These are phyloP conservation scores for Reticulitermes speratus DNA, from an alignment of 1,140 invertebrate genomes.

Conservation along the genomic window DNA sequence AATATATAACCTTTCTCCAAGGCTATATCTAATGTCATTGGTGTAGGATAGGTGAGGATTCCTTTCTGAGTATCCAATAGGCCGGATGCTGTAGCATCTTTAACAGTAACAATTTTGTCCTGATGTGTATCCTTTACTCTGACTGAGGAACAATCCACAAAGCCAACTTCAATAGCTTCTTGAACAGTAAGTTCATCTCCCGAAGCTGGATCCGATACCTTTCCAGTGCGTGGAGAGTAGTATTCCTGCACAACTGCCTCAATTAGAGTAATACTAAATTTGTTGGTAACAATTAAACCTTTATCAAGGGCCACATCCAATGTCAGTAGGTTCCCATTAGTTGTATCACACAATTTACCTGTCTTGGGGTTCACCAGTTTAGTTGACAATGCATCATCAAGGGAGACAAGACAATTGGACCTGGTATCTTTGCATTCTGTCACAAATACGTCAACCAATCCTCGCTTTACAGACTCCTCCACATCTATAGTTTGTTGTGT, in stretches of 20 bases:
- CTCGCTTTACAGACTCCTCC: slow-evolving; percentile 72
- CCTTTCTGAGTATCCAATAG: slow-evolving; percentile 71
- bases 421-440: slow-evolving; percentile 78
- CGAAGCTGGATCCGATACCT: slow-evolving; percentile 76
- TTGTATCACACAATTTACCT: slow-evolving; percentile 66
- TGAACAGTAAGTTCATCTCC: slow-evolving; percentile 71
- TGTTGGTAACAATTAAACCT: slow-evolving; percentile 67
- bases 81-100: slow-evolving; percentile 66
- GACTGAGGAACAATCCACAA: slow-evolving; percentile 68
- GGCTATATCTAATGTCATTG: slow-evolving; percentile 70
- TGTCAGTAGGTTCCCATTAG: slow-evolving; percentile 62
- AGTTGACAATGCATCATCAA: slow-evolving; percentile 65
- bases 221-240: slow-evolving; percentile 72
- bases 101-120: slow-evolving; percentile 63
- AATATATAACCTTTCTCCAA: slow-evolving; percentile 75
- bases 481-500: slow-evolving; percentile 69
- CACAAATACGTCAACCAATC: slow-evolving; percentile 78
- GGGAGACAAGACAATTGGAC: slow-evolving; percentile 64
- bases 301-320: slow-evolving; percentile 68
- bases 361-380: slow-evolving; percentile 67
- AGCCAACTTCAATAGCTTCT: slow-evolving; percentile 68
- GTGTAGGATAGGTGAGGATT: slow-evolving; percentile 63
- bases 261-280: slow-evolving; percentile 66
- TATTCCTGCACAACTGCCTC: slow-evolving; percentile 78
- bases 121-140: slow-evolving; percentile 72